These are phyloP conservation scores for Eristalis pertinax DNA, from an alignment of 2,888 invertebrate species.

Conservation along the genomic window DNA sequence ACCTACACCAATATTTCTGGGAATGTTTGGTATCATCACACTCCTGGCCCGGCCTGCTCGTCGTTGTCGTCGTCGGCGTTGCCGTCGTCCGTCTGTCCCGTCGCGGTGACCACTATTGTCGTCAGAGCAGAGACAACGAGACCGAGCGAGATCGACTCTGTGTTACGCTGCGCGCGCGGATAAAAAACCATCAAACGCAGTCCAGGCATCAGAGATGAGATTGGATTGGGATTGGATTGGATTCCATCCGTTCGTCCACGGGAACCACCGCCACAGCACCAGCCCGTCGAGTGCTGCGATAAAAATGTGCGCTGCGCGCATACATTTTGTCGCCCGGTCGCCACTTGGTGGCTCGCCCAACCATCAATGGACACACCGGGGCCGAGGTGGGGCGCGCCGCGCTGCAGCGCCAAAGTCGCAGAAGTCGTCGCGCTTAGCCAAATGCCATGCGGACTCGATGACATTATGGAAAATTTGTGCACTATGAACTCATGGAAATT, in stretches of 20 bases:
- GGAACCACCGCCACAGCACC: slow-evolving; percentile 29
- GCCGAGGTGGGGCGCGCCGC: slow-evolving; percentile 1
- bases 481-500: slow-evolving; percentile 72
- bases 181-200: slow-evolving; percentile 64
- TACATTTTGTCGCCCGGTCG: slow-evolving; percentile 70
- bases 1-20: slow-evolving; percentile 82
- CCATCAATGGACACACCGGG: not conserved
- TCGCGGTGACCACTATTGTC: slow-evolving; percentile 33
- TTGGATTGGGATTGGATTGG: slow-evolving; percentile 29
- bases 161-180: slow-evolving; percentile 62
- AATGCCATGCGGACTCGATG: slow-evolving; percentile 64
- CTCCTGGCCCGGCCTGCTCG: slow-evolving; percentile 27
- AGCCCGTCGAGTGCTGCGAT: slow-evolving; percentile 45
- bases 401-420: slow-evolving; percentile 1
- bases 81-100: slow-evolving; percentile 3
- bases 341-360: not conserved
- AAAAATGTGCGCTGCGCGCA: slow-evolving; percentile 59
- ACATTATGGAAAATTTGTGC: slow-evolving; percentile 73
- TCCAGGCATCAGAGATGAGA: slow-evolving; percentile 62
- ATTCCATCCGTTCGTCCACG: slow-evolving; percentile 24
- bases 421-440: slow-evolving; percentile 4
- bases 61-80: no score
- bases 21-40: slow-evolving; percentile 77
- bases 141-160: slow-evolving; percentile 53
- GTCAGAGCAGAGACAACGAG: not conserved